A percentile compares a stretch with the other conserved stretches of the same genome.
phyloP scores from a whole-genome alignment of 2,888 invertebrate genomes.

The Ochropacha duplaris region DNA sequence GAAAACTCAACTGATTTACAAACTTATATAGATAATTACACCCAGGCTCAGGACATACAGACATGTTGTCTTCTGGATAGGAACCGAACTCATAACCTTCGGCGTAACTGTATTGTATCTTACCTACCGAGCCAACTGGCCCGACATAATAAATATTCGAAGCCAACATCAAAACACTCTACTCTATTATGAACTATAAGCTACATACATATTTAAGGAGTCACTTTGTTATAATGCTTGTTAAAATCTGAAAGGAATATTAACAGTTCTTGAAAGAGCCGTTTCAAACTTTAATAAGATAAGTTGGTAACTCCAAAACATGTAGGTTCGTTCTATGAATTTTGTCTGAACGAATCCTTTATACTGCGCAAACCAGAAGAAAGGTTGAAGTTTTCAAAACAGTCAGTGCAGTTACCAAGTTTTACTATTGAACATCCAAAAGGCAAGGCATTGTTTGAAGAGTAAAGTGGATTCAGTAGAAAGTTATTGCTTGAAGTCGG shows the following conservation, averaged over 20 bases:
- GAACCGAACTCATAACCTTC: too few relatives aligned
- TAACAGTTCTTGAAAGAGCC: not conserved
- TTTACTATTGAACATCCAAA: not conserved
- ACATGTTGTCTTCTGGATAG: too few relatives aligned
- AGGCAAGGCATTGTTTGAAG: not conserved
- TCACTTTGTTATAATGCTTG: not conserved
- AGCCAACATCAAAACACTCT: not conserved
- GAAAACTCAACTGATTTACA: too few relatives aligned
- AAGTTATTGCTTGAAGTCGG: not conserved
- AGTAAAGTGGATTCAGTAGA: not conserved
- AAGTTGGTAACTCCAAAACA: not conserved
- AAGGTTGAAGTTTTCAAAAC: not conserved
- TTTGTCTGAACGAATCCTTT: not conserved
- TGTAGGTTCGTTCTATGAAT: not conserved
- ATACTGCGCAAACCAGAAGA: not conserved
- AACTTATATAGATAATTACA: too few relatives aligned
- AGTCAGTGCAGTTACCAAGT: not conserved
- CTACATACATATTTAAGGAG: not conserved
- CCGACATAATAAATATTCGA: too few relatives aligned
- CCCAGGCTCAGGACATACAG: too few relatives aligned
- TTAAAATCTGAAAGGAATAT: not conserved
- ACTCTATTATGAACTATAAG: constrained; percentile 9
- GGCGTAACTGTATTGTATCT: too few relatives aligned
- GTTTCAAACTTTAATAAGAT: not conserved
- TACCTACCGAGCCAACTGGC: too few relatives aligned